Conservation (phyloP, 1,140 invertebrate genomes). For the Cyclina sinensis region DNA sequence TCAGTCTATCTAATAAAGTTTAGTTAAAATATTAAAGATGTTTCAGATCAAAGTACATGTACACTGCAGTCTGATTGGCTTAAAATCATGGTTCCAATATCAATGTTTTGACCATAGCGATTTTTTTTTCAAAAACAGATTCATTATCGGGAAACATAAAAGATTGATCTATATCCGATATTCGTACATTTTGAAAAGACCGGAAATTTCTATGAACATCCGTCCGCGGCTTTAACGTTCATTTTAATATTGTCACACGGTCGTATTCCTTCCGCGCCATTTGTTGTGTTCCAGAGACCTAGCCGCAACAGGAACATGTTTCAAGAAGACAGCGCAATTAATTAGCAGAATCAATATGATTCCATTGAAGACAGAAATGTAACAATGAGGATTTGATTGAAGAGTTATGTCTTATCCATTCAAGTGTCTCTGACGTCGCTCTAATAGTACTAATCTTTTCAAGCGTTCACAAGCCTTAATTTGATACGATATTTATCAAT, state of each 20-base stretch:
- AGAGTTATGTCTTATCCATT: constrained; percentile 55
- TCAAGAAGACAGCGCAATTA: constrained; percentile 50
- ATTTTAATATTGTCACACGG: constrained; percentile 51
- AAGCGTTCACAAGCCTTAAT: constrained; percentile 47
- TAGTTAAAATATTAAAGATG: too few relatives aligned
- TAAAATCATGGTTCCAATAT: too few relatives aligned
- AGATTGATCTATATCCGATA: constrained; percentile 39
- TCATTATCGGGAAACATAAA: constrained; percentile 22
- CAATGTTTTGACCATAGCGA: too few relatives aligned
- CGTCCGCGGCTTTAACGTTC: constrained; percentile 39
- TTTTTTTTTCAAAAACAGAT: too few relatives aligned
- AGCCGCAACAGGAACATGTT: background rate
- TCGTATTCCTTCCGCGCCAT: constrained; percentile 53
- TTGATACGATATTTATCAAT: constrained; percentile 55
- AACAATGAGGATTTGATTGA: constrained; percentile 54
- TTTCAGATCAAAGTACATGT: too few relatives aligned
- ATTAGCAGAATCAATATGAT: constrained; percentile 61
- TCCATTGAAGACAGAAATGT: constrained; percentile 26
- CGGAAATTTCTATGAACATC: constrained; percentile 53
- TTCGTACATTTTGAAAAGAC: constrained; percentile 10
- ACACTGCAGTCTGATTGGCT: too few relatives aligned
- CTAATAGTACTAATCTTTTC: constrained; percentile 30
- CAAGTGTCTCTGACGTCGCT: constrained; percentile 29
- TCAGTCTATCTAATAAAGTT: too few relatives aligned
- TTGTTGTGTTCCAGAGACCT: background rate